phyloP scores from a whole-genome alignment of 2,797 vertebrate species.

The Micrastur ruficollis region DNA sequence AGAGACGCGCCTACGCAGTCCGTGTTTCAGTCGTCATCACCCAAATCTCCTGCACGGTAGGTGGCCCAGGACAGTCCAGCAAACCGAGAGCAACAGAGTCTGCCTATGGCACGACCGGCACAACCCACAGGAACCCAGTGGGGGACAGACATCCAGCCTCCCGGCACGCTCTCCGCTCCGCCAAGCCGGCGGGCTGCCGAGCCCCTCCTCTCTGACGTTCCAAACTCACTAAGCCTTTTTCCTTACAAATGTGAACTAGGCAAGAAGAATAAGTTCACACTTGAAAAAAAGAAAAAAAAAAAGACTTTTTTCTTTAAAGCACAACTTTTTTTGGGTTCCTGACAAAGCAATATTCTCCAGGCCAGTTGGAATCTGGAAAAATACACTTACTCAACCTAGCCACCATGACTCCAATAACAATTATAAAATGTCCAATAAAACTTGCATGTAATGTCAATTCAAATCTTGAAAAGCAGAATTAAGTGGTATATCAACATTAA shows the following conservation, averaged over 20 bases:
- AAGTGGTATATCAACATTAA: constrained; percentile 76
- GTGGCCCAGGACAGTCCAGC: background rate
- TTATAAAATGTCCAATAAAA: constrained; percentile 77
- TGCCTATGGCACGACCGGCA: accelerated
- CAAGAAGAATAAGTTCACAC: constrained; percentile 24
- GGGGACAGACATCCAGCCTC: background rate
- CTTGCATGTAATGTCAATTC: constrained; percentile 73
- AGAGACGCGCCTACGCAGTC: accelerated
- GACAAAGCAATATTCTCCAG: constrained; percentile 59
- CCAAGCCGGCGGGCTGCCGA: background rate
- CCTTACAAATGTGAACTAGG: background rate
- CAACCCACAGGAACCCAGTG: background rate
- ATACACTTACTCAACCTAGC: constrained; percentile 59
- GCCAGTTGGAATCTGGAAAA: constrained; percentile 59
- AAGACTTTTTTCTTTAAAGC: background rate
- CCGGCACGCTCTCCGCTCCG: accelerated
- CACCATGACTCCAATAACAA: constrained; percentile 77
- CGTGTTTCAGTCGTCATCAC: background rate
- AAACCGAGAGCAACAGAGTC: background rate
- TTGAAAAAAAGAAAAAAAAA: background rate
- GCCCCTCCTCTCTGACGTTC: background rate
- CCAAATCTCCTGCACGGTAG: background rate
- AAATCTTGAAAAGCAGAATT: constrained; percentile 75
- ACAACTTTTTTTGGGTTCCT: background rate
- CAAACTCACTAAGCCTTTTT: constrained; percentile 4